Evolutionary conservation across 1,140 invertebrate species (phyloP).

Genomic region (Mycetomoellerius zeteki): DNA sequence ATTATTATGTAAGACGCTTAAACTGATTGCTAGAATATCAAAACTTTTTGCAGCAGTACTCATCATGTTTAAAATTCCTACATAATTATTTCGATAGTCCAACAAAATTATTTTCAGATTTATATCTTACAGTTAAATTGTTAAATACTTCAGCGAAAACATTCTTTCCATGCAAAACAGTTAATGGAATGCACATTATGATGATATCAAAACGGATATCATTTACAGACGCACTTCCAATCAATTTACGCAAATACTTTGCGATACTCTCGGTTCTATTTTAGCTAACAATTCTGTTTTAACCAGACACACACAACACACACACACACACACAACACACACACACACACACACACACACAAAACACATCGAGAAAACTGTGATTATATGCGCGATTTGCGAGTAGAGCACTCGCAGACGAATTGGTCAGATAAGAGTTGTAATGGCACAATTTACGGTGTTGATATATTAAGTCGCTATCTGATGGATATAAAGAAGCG

Average conservation of each 20-base stretch:
- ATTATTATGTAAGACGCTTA: too few relatives aligned
- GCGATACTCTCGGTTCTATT: slow-evolving; percentile 9
- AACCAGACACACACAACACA: too few relatives aligned
- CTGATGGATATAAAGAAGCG: slow-evolving; percentile 56
- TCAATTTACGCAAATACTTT: background rate
- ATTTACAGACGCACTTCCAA: background rate
- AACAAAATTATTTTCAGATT: too few relatives aligned
- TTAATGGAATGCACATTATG: background rate
- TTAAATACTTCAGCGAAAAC: too few relatives aligned
- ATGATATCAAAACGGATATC: background rate
- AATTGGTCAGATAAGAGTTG: slow-evolving; percentile 10
- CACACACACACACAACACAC: too few relatives aligned
- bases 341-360: too few relatives aligned
- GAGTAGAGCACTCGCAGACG: background rate
- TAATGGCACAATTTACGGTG: slow-evolving; percentile 58
- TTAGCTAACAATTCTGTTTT: background rate
- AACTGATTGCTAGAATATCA: too few relatives aligned
- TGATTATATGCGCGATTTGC: background rate
- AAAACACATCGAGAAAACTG: background rate
- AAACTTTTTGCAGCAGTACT: too few relatives aligned
- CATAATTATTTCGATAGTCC: too few relatives aligned
- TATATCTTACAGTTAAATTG: too few relatives aligned
- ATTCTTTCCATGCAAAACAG: too few relatives aligned
- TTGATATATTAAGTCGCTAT: slow-evolving; percentile 63
- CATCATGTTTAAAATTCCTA: too few relatives aligned